Percentiles rank a stretch among this genome's conserved stretches.
Conservation (phyloP, 2,113 vertebrate genomes). For the Myanophis thanlyinensis region DNA sequence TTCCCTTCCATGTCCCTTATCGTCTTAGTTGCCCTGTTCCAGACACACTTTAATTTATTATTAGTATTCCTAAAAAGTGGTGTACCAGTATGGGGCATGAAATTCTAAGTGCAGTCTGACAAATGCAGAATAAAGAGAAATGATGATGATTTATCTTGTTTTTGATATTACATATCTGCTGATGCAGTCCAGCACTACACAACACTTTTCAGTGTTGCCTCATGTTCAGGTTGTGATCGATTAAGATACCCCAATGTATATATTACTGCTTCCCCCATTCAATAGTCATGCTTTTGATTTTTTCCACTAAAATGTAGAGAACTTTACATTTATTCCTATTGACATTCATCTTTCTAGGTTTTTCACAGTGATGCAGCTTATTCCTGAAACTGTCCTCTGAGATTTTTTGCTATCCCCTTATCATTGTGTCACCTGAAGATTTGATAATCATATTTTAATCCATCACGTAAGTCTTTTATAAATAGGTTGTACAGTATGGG, state of each 20-base stretch:
- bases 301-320: not conserved
- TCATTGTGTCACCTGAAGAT: not conserved
- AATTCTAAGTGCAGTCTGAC: not conserved
- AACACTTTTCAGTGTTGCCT: not conserved
- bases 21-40: not conserved
- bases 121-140: not conserved
- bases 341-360: not conserved
- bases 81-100: not conserved
- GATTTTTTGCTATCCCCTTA: not conserved
- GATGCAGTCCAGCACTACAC: not conserved
- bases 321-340: not conserved
- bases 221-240: not conserved
- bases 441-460: not conserved
- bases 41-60: not conserved
- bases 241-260: not conserved
- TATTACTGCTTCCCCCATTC: not conserved
- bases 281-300: not conserved
- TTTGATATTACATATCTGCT: not conserved
- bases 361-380: not conserved
- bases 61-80: not conserved
- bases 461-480: not conserved
- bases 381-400: not conserved
- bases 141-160: not conserved
- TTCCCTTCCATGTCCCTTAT: not conserved
- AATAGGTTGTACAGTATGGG: not conserved